Evolutionary conservation across 2,888 invertebrate genomes (phyloP), one percentile per base, ranked within the genome.

Genomic region (Rhingia campestris): DNA sequence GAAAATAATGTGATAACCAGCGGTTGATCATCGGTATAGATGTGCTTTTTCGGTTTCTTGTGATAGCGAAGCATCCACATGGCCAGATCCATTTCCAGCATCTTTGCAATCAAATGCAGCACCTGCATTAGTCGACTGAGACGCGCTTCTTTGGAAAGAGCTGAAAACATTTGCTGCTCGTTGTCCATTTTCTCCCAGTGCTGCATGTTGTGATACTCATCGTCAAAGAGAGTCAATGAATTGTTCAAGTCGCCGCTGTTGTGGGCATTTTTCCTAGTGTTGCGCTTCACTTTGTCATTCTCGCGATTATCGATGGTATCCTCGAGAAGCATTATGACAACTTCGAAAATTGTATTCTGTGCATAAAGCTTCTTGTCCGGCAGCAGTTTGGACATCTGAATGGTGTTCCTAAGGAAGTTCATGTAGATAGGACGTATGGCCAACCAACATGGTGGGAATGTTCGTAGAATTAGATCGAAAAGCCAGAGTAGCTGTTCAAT

Each of bases 61-160:
- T 89, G 88, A 81, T 91, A 93, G 91, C 93, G 92, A 75, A 92
- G 89, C 87, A 93, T 91, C 93, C 93, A 94, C 88, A 93, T 92
- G 3, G 92, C 92, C 66, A 93, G 91, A 89, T 94, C 93, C 88
- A 91, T 91, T 88, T 93, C 93, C 67, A 94, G 87, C 41, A 94
- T 88, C 88, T 93, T 92, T 72, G 93, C 90, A 1, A 93, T 80
- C 86, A 92, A 91, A 79, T 93, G 91, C 22, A 94, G 87, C 4
- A 92, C 92, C 43, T 92, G 89, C 89, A 93, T 92, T 0, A 94
- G 82, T 35, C 94, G 91, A 7, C 92, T 91, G 77, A 94, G 91
- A 64, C 93, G 92, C 4, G 92, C 91, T 7, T 86, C 86, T 70
- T 92, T 58, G 0, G 85, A 76, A 0, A 88, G 86, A 0, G 87